Evolutionary conservation across 2,113 vertebrate species (phyloP), one percentile per base, ranked within the genome.

Genomic region (Pungitius pungitius): DNA sequence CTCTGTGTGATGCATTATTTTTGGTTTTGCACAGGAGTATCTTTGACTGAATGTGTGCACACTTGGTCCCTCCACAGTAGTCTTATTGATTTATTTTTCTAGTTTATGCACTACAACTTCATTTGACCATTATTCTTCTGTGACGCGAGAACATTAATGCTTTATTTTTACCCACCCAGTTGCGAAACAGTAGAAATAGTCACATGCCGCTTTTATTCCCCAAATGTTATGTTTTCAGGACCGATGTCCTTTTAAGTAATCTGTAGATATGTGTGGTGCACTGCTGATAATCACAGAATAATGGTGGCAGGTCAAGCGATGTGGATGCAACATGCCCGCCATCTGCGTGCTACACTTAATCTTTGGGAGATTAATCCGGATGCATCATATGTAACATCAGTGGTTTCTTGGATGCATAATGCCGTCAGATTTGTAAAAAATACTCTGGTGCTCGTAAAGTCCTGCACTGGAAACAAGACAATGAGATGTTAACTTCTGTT

Each of bases 271-370:
- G 70, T 78, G 82, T 52, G 59, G 62, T 55, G 18, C 72, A 18
- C 45, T 81, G 73, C 47, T 79, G 70, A 73, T 77, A 69, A 84
- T 84, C 62, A 49, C 54, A 75, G 58, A 47, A 61, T 64, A 56
- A 58, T 49, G 70, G 51, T 57, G 76, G 71, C n/a, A 56, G 82
- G 88, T 88, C 84, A 85, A 67, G 27, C 5, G 75, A 87, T 80
- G 83, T 73, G 61, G 72, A 84, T 58, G 47, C 72, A 81, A 65
- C 86, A 80, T 79, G 77, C 69, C 78, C 47, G 78, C 89, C 89
- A 92, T 92, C 91, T 92, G 90, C 78, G 84, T 83, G 24, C 73
- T 56, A 55, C 54, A 58, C 85, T 83, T 91, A 92, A 92, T 92
- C 89, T 83, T 80, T 63, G 63, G 39, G 15, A 27, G 88, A 86